Conservation (phyloP, 2,888 invertebrate species). For the Drosophila affinis region DNA sequence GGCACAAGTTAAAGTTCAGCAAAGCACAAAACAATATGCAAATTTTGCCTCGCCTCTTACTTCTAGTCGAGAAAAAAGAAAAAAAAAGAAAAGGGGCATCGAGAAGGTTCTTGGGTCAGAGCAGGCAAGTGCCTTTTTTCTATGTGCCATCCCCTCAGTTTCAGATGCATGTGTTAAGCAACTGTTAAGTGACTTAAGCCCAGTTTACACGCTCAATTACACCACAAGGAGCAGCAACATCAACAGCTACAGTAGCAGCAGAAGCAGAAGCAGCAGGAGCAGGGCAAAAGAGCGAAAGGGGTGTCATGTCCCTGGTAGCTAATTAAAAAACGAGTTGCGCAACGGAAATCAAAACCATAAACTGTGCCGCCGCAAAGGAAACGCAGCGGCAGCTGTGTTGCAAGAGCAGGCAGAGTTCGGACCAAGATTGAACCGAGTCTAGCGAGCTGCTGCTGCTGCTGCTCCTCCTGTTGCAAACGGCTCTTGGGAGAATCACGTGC, state of each 20-base stretch:
- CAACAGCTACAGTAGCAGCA: background rate
- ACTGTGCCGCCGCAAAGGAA: constrained; percentile 32
- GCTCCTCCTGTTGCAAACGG: constrained; percentile 20
- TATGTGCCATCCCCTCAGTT: constrained; percentile 58
- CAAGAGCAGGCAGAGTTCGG: constrained; percentile 13
- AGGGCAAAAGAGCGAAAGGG: constrained; percentile 3
- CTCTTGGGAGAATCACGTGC: constrained; percentile 60
- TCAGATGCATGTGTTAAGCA: constrained; percentile 62
- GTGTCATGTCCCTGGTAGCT: constrained; percentile 38
- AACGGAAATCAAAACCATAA: constrained; percentile 58
- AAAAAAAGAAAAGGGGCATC: constrained; percentile 9
- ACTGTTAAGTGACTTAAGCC: constrained; percentile 67
- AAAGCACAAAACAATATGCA: constrained; percentile 53
- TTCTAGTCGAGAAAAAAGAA: constrained; percentile 2
- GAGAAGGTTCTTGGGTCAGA: constrained; percentile 54
- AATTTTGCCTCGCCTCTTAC: constrained; percentile 26
- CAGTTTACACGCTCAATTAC: constrained; percentile 64
- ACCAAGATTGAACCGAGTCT: constrained; percentile 40
- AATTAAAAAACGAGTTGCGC: constrained; percentile 55
- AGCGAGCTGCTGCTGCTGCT: constrained; percentile 9
- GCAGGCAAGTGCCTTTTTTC: constrained; percentile 45
- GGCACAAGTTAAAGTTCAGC: constrained; percentile 51
- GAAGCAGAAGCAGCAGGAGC: background rate
- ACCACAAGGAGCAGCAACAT: constrained; percentile 19
- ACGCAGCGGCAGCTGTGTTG: constrained; percentile 17